Conservation (phyloP, 2,888 invertebrate species). For the Drosophila longiperda region DNA sequence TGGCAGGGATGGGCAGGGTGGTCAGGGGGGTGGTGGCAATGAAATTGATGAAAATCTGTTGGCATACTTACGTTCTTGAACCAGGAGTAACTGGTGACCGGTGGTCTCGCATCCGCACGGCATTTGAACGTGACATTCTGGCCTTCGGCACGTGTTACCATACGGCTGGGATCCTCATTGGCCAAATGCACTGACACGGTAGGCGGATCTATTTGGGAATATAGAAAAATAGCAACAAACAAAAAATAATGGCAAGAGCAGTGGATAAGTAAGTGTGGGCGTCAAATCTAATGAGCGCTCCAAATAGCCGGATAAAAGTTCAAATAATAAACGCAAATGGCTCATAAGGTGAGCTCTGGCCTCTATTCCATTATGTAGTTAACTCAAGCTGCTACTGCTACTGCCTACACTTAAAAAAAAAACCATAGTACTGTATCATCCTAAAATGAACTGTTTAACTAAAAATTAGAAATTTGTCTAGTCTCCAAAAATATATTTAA, state of each 20-base stretch:
- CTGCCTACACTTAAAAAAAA: constrained; percentile 2
- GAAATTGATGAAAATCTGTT: constrained; percentile 25
- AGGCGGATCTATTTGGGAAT: constrained; percentile 90
- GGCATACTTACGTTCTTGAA: constrained; percentile 90
- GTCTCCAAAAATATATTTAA: background rate
- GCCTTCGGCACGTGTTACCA: constrained; percentile 88
- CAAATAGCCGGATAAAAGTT: constrained; percentile 81
- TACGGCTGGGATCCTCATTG: constrained; percentile 88
- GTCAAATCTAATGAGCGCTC: constrained; percentile 79
- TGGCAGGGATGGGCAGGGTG: fast-evolving
- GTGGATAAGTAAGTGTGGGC: constrained; percentile 51
- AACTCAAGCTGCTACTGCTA: constrained; percentile 65
- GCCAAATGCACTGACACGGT: constrained; percentile 89
- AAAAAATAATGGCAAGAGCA: constrained; percentile 13
- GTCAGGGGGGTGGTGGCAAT: background rate
- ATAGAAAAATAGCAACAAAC: constrained; percentile 10
- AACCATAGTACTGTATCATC: too few species aligned
- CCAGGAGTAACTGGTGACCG: constrained; percentile 90
- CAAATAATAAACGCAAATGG: constrained; percentile 82
- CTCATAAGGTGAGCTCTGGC: constrained; percentile 68
- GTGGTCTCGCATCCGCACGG: constrained; percentile 91
- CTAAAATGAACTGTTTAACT: background rate
- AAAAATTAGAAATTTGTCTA: background rate
- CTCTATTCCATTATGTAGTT: constrained; percentile 70
- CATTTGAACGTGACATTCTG: constrained; percentile 92